Evolutionary conservation across 92 coral and sea anemone species (phyloP).

Genomic region (Porites divaricata): DNA sequence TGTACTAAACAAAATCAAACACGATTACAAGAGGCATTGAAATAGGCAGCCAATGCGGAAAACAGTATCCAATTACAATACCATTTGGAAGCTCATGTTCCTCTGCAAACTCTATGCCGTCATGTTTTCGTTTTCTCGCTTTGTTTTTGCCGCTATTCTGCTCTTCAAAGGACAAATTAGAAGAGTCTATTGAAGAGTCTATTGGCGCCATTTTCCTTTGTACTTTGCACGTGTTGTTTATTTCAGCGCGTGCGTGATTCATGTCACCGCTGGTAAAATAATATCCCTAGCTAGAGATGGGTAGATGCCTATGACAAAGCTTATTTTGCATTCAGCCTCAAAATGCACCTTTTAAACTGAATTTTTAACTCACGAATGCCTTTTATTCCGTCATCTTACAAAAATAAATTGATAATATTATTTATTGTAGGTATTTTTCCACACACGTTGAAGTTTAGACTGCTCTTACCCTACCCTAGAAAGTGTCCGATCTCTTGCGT

Average conservation of each 20-base stretch:
- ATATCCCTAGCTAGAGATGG: conserved; percentile 5
- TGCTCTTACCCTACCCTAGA: conserved; percentile 9
- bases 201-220: background rate
- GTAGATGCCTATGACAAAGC: background rate
- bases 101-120: background rate
- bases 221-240: background rate
- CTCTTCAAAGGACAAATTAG: background rate
- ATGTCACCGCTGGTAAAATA: background rate
- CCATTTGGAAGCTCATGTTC: background rate
- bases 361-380: background rate
- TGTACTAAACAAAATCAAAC: background rate
- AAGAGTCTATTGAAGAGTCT: background rate
- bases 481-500: background rate
- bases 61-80: background rate
- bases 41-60: background rate
- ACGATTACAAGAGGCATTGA: background rate
- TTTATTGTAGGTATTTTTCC: background rate
- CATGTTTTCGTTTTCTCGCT: conserved; percentile 19
- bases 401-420: background rate
- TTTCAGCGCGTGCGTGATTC: conserved; percentile 23
- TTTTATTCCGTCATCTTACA: background rate
- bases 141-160: background rate
- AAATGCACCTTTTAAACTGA: background rate
- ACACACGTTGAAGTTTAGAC: background rate
- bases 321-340: background rate